phyloP scores from a whole-genome alignment of 64 coral and sea anemone genomes.

The Platygyra sinensis region DNA sequence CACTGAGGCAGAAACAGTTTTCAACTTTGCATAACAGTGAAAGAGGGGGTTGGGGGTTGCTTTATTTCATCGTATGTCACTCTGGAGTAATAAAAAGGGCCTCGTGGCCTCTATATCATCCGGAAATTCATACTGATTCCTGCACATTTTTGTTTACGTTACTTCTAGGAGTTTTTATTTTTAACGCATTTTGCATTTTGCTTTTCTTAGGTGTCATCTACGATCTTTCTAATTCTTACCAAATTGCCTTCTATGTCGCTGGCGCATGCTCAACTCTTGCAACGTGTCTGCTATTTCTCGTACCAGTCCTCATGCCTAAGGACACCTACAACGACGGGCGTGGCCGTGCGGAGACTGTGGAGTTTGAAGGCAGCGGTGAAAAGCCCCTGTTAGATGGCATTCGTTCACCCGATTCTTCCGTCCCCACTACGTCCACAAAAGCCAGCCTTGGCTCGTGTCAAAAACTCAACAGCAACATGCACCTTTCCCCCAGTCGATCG shows the following conservation, averaged over 20 bases:
- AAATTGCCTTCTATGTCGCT: slow-evolving; percentile 85
- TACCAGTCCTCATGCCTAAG: slow-evolving; percentile 69
- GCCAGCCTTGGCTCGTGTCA: slow-evolving; percentile 24
- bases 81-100: no score
- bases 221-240: slow-evolving; percentile 82
- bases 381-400: slow-evolving; percentile 23
- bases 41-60: no score
- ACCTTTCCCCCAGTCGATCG: slow-evolving; percentile 42
- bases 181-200: background rate
- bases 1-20: no score
- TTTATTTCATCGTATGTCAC: no score
- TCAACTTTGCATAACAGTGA: no score
- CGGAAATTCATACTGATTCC: no score
- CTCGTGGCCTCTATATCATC: no score
- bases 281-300: slow-evolving; percentile 69
- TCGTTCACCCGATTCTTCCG: slow-evolving; percentile 41
- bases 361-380: slow-evolving; percentile 21
- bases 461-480: slow-evolving; percentile 6
- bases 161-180: background rate
- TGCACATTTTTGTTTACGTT: no score
- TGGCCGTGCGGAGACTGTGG: slow-evolving; percentile 7
- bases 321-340: slow-evolving; percentile 8
- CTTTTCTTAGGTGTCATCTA: slow-evolving; percentile 61
- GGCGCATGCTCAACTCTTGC: slow-evolving; percentile 69
- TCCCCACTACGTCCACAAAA: slow-evolving; percentile 27